phyloP scores from a whole-genome alignment of 2,797 vertebrate genomes.

The Danio tinwini region DNA sequence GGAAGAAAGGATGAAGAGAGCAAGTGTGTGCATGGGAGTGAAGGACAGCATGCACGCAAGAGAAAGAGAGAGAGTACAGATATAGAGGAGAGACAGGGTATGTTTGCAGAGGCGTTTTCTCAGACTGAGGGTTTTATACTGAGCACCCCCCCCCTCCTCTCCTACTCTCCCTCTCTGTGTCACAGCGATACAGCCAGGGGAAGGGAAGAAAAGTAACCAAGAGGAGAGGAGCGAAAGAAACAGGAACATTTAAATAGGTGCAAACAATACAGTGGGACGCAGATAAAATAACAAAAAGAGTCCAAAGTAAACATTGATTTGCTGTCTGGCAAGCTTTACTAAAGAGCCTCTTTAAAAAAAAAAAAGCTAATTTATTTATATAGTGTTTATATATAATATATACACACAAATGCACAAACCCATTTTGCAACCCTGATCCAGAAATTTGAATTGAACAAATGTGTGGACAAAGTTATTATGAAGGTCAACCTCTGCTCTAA shows the following conservation, averaged over 20 bases:
- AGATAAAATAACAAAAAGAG: background rate
- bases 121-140: constrained; percentile 61
- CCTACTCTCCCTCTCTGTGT: constrained; percentile 34
- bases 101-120: constrained; percentile 61
- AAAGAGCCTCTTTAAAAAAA: background rate
- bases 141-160: constrained; percentile 30
- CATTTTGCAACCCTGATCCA: too few species aligned
- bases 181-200: constrained; percentile 37
- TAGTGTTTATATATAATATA: too few species aligned
- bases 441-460: too few species aligned
- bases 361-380: background rate
- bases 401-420: too few species aligned
- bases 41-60: constrained; percentile 19
- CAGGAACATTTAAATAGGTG: background rate
- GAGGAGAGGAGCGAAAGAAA: constrained; percentile 20
- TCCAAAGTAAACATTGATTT: background rate
- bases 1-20: constrained; percentile 40
- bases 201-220: constrained; percentile 28
- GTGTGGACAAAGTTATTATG: too few species aligned
- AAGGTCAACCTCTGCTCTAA: too few species aligned
- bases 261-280: background rate
- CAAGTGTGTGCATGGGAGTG: constrained; percentile 37
- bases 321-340: background rate
- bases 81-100: constrained; percentile 56
- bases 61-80: constrained; percentile 33